Percentiles rank a stretch among this genome's conserved stretches.
phyloP scores from a whole-genome alignment of 2,888 invertebrate species.

The Drosophila macrospina region DNA sequence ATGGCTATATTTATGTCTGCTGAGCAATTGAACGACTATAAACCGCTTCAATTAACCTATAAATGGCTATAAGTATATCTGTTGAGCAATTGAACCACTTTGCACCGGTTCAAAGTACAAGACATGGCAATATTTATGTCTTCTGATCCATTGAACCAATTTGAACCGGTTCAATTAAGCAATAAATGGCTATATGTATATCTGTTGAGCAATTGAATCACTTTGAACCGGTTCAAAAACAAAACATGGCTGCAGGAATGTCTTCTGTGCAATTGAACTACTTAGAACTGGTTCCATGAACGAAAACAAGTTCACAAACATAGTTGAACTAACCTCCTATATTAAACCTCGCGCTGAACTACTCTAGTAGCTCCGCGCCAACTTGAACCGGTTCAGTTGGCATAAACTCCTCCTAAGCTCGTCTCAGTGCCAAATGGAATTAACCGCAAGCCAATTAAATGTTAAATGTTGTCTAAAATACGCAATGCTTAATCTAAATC shows the following conservation, averaged over 20 bases:
- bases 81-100: no score
- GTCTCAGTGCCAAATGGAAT: not conserved
- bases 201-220: not conserved
- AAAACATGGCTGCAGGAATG: no score
- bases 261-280: not conserved
- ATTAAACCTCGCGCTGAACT: no score
- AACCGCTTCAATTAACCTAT: no score
- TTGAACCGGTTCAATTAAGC: not conserved
- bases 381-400: not conserved
- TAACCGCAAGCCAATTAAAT: not conserved
- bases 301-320: no score
- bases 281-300: not conserved
- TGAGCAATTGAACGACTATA: no score
- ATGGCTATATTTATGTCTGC: no score
- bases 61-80: no score
- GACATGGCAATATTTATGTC: no score
- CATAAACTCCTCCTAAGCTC: not conserved
- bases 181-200: no score
- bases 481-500: conserved; percentile 38
- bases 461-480: conserved; percentile 31
- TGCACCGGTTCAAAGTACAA: no score
- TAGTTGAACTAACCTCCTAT: no score
- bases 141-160: not conserved
- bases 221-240: not conserved
- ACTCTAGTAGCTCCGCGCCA: not conserved